These are phyloP conservation scores for Phoeniculus purpureus DNA, from an alignment of 2,797 vertebrate species.

Conservation along the genomic window DNA sequence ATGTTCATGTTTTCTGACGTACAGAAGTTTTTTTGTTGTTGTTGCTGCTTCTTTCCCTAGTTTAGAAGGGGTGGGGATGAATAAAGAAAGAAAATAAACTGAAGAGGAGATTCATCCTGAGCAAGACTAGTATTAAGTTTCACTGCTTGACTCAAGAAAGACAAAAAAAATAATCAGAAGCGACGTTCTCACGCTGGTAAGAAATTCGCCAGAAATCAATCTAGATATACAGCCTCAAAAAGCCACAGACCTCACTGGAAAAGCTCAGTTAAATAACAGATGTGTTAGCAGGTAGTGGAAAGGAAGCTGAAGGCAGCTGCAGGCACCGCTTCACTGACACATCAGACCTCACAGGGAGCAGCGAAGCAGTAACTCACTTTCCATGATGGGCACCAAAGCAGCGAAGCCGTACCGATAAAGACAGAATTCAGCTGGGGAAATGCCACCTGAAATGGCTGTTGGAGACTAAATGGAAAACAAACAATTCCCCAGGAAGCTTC, in stretches of 20 bases:
- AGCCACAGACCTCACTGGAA: neutral
- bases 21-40: neutral
- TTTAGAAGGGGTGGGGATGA: neutral
- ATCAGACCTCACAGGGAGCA: neutral
- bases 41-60: neutral
- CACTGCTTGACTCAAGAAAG: neutral
- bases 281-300: neutral
- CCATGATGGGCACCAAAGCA: neutral
- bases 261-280: neutral
- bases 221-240: neutral
- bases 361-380: rapidly evolving
- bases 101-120: neutral
- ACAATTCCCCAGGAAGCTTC: neutral
- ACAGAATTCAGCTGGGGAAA: neutral
- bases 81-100: neutral
- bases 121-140: neutral
- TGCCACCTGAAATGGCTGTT: neutral
- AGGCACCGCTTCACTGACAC: rapidly evolving
- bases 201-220: neutral
- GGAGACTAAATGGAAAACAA: neutral
- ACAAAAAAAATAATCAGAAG: neutral
- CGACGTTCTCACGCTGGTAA: rapidly evolving
- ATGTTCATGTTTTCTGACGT: neutral
- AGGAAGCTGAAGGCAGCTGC: neutral
- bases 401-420: rapidly evolving